Evolutionary conservation across 2,113 vertebrate genomes (phyloP).

Genomic region (Hypomesus transpacificus): DNA sequence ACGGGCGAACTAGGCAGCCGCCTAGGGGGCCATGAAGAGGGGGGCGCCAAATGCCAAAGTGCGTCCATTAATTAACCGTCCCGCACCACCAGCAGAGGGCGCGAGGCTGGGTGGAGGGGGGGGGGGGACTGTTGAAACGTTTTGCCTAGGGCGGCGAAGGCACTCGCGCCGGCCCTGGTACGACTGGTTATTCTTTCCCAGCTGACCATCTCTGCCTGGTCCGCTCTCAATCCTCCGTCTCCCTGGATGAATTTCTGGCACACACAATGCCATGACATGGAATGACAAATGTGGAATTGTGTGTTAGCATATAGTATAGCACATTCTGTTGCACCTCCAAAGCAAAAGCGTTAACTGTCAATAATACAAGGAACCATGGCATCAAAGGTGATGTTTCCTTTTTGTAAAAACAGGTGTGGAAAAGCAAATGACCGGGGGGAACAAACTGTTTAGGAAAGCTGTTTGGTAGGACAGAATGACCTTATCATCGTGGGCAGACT

Average conservation of each 20-base stretch:
- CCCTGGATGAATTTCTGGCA: background rate
- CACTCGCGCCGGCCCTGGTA: no score
- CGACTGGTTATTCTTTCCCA: conserved; percentile 18
- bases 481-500: background rate
- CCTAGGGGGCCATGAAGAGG: no score
- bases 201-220: background rate
- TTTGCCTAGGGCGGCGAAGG: no score
- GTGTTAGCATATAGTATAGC: background rate
- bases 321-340: background rate
- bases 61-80: no score
- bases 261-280: background rate
- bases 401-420: background rate
- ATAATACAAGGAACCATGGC: background rate
- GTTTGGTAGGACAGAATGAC: background rate
- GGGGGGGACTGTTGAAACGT: no score
- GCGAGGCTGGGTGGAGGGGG: no score
- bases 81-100: no score
- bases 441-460: background rate
- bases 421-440: background rate
- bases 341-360: background rate
- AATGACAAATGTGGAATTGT: background rate
- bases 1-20: no score
- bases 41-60: no score
- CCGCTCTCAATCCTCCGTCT: background rate
- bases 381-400: background rate